A percentile compares a stretch with the other conserved stretches of the same genome.
phyloP scores from a whole-genome alignment of 2,888 invertebrate genomes.

The Xanthorhoe designata region DNA sequence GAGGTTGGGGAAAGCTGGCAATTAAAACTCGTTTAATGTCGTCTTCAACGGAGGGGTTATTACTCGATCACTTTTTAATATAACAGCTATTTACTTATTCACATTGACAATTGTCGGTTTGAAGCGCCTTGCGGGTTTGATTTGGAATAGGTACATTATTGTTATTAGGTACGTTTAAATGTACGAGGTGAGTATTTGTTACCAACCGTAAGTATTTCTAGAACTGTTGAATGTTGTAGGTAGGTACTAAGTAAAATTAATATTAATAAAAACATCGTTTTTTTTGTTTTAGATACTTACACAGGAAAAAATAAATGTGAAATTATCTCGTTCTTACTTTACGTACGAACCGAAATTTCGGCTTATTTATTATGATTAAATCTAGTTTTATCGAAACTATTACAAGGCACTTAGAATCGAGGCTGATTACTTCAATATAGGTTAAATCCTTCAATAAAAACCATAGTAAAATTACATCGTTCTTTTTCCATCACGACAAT shows the following conservation, averaged over 20 bases:
- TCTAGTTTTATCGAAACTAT: not conserved
- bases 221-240: no score
- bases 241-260: no score
- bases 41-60: conserved; percentile 51
- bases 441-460: not conserved
- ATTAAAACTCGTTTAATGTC: conserved; percentile 60
- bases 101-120: conserved; percentile 11
- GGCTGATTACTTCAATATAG: not conserved
- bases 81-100: conserved; percentile 24
- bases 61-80: conserved; percentile 38
- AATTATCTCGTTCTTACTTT: no score
- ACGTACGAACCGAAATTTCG: no score
- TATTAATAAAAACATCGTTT: no score
- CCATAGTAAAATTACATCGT: conserved; percentile 6
- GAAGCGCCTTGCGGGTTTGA: not conserved
- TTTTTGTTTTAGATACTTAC: no score
- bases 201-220: no score
- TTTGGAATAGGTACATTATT: not conserved
- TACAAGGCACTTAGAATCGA: not conserved
- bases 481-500: conserved; percentile 32
- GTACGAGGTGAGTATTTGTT: not conserved
- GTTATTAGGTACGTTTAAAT: not conserved
- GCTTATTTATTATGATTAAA: no score
- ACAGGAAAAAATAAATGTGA: no score
- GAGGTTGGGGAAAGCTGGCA: conserved; percentile 51